Evolutionary conservation across 2,888 invertebrate species (phyloP).

Genomic region (Polyommatus icarus): DNA sequence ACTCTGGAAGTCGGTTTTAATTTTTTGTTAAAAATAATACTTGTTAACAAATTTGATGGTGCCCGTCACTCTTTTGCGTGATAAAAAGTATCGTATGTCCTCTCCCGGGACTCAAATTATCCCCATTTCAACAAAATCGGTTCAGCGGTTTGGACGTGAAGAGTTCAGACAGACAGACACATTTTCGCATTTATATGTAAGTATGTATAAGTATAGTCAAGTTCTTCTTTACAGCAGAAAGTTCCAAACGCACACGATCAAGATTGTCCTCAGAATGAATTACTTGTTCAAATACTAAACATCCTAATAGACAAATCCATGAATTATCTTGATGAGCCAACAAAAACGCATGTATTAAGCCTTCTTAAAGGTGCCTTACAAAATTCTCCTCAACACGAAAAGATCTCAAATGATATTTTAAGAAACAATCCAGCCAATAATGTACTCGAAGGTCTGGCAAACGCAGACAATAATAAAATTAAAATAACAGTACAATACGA

Average conservation of each 20-base stretch:
- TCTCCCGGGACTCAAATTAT: too few species aligned
- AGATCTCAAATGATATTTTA: not conserved
- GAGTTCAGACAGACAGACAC: not conserved
- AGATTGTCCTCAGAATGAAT: not conserved
- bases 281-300: not conserved
- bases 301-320: not conserved
- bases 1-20: too few species aligned
- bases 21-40: too few species aligned
- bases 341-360: not conserved
- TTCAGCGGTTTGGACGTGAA: not conserved
- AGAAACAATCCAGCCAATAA: not conserved
- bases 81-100: too few species aligned
- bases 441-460: not conserved
- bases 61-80: too few species aligned
- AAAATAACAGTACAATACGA: conserved; percentile 8
- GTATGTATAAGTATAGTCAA: not conserved
- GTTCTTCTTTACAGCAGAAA: not conserved
- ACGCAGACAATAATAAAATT: not conserved
- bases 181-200: too few species aligned
- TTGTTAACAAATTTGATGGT: too few species aligned
- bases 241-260: not conserved
- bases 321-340: not conserved
- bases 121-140: too few species aligned
- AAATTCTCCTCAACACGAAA: not conserved
- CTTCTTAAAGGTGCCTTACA: not conserved